Evolutionary conservation across 2,888 invertebrate genomes (phyloP).

Genomic region (Rhagonycha lutea): DNA sequence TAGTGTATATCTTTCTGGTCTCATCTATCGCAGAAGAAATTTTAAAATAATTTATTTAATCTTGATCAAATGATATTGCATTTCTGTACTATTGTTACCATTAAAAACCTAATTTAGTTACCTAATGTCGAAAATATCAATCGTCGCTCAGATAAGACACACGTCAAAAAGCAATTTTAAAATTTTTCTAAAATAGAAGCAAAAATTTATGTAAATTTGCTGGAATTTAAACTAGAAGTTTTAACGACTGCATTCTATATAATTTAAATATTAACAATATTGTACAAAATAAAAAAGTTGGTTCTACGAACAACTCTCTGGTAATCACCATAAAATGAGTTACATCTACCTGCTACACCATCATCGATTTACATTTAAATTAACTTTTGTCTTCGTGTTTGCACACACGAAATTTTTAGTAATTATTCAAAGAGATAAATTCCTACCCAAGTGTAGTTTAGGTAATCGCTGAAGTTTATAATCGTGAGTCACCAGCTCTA

Average conservation of each 20-base stretch:
- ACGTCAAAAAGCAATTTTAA: neutral
- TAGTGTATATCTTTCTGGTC: conserved; percentile 10
- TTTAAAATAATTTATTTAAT: conserved; percentile 14
- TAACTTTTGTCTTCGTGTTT: neutral
- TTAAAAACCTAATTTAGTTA: conserved; percentile 14
- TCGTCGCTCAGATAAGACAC: no score
- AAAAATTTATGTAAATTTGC: neutral
- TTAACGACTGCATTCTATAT: neutral
- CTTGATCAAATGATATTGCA: conserved; percentile 20
- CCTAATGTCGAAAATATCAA: neutral
- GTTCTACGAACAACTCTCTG: neutral
- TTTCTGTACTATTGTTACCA: conserved; percentile 18
- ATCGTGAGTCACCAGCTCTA: neutral
- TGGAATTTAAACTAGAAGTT: neutral
- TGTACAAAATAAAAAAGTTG: neutral
- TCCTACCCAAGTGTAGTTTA: neutral
- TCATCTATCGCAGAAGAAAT: conserved; percentile 19
- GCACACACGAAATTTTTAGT: neutral
- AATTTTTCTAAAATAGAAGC: neutral
- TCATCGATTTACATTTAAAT: neutral
- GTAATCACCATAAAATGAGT: neutral
- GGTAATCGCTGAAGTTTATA: neutral
- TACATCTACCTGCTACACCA: neutral
- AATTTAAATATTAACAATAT: neutral
- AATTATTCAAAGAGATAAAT: neutral